Conservation (phyloP, 2,888 invertebrate species). For the Thalpophila matura region DNA sequence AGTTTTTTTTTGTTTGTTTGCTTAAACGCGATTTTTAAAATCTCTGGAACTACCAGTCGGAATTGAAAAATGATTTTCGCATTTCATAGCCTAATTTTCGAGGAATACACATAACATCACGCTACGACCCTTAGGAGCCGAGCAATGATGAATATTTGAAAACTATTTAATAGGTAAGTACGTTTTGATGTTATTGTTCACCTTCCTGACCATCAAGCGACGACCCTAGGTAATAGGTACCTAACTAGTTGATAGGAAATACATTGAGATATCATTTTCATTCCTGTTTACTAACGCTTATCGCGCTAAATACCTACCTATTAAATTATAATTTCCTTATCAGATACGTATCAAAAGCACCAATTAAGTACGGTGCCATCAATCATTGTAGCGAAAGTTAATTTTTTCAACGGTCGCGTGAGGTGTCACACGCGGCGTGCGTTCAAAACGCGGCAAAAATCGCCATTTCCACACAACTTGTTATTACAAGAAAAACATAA, state of each 20-base stretch:
- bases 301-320: conserved; percentile 1
- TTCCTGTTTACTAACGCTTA: conserved; percentile 19
- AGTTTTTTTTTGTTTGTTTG: too few relatives aligned
- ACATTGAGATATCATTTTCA: neutral
- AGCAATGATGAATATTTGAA: too few relatives aligned
- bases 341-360: conserved; percentile 52
- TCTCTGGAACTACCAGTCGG: too few relatives aligned
- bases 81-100: too few relatives aligned
- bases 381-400: conserved; percentile 57
- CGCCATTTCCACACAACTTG: conserved; percentile 77
- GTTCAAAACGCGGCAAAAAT: conserved; percentile 66
- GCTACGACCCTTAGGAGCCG: too few relatives aligned
- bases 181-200: too few relatives aligned
- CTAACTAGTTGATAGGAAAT: neutral
- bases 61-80: too few relatives aligned
- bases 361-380: conserved; percentile 61
- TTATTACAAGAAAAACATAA: conserved; percentile 79
- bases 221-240: neutral
- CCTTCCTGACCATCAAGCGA: too few relatives aligned
- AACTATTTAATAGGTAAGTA: neutral
- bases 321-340: conserved; percentile 41
- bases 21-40: too few relatives aligned
- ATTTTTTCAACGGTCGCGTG: conserved; percentile 77
- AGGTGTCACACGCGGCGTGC: conserved; percentile 75
- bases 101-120: too few relatives aligned